Percentiles rank a stretch among this genome's conserved stretches.
These are phyloP conservation scores for Drepana falcataria DNA, from an alignment of 2,888 invertebrate genomes.

Conservation along the genomic window DNA sequence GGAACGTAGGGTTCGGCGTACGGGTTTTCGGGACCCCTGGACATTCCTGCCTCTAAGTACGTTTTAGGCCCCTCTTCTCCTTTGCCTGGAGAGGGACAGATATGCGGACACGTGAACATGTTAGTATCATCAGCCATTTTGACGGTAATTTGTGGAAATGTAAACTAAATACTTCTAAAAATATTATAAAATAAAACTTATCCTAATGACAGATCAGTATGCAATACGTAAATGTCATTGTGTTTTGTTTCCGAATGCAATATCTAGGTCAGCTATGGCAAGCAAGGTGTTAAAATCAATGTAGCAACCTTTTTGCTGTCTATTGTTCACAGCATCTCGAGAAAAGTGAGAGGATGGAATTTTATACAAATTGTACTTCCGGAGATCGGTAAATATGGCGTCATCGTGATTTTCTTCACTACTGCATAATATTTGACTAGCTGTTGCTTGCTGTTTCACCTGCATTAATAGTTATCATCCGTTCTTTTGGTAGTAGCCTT, in stretches of 20 bases:
- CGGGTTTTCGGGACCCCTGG: slow-evolving; percentile 18
- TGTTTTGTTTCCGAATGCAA: background rate
- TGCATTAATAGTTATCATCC: too few relatives aligned
- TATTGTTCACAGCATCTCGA: background rate
- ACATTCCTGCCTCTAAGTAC: slow-evolving; percentile 29
- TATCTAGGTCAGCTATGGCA: background rate
- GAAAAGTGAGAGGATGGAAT: background rate
- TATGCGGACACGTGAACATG: slow-evolving; percentile 45
- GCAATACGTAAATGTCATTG: background rate
- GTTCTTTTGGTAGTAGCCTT: too few relatives aligned
- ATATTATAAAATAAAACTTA: slow-evolving; percentile 14
- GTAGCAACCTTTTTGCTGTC: background rate
- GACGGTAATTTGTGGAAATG: slow-evolving; percentile 30
- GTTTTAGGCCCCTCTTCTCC: background rate
- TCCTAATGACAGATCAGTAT: slow-evolving; percentile 4
- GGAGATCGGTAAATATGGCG: background rate
- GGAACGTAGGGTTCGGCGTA: slow-evolving; percentile 46
- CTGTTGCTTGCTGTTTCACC: too few relatives aligned
- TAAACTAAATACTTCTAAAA: slow-evolving; percentile 8
- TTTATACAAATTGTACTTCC: background rate
- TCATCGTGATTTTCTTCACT: background rate
- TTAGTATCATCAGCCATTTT: slow-evolving; percentile 30
- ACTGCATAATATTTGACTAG: too few relatives aligned
- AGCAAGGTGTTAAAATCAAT: background rate
- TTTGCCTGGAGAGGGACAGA: slow-evolving; percentile 37